phyloP scores from a whole-genome alignment of 2,797 vertebrate genomes.

The Chloroceryle inda region DNA sequence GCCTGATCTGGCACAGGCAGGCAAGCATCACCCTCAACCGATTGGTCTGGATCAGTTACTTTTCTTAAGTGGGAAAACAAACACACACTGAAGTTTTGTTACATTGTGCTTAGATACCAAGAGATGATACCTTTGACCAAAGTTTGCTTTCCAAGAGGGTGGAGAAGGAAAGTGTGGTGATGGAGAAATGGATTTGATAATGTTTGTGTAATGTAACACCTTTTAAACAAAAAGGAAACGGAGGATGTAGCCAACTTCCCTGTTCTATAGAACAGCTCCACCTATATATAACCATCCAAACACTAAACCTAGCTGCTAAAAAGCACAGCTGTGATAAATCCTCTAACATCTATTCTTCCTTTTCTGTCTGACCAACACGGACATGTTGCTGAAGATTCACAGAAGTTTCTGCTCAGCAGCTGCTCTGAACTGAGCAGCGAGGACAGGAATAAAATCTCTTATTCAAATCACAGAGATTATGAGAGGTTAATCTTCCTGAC shows the following conservation, averaged over 20 bases:
- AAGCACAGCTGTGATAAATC: background rate
- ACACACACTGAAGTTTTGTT: background rate
- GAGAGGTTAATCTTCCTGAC: slow-evolving; percentile 77
- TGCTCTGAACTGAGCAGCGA: slow-evolving; percentile 70
- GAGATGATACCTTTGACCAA: background rate
- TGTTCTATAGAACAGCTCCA: background rate
- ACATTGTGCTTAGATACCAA: background rate
- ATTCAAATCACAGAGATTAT: slow-evolving; percentile 75
- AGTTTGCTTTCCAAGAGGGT: background rate
- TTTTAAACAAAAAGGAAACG: background rate
- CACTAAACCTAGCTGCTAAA: background rate
- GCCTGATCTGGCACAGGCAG: background rate
- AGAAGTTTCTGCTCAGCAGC: slow-evolving; percentile 29
- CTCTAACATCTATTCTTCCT: background rate
- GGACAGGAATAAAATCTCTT: slow-evolving; percentile 72
- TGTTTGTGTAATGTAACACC: background rate
- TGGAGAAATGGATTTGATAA: background rate
- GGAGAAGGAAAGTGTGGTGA: background rate
- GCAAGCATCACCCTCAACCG: background rate
- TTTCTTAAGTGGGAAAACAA: background rate
- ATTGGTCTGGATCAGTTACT: background rate
- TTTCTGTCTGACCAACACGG: background rate
- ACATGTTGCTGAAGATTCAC: background rate
- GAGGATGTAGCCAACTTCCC: background rate
- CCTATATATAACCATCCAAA: background rate